Evolutionary conservation across 2,113 vertebrate genomes (phyloP).

Genomic region (western clawed frog (Xenopus tropicalis)): UCB_Xtro_10.0 CM004446.2:110039001-110039500

Average conservation of each 20-base stretch:
- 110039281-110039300: too few species aligned
- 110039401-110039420: too few species aligned
- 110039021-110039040: constrained; percentile 59
- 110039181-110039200: neutral
- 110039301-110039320: too few species aligned
- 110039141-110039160: constrained; percentile 13
- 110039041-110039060: constrained; percentile 53
- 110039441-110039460: too few species aligned
- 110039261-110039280: too few species aligned
- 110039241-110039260: neutral
- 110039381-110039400: too few species aligned
- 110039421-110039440: too few species aligned
- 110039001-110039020: constrained; percentile 47
- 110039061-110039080: constrained; percentile 55
- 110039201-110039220: neutral
- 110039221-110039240: constrained; percentile 3
- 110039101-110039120: constrained; percentile 48
- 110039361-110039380: too few species aligned
- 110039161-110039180: constrained; percentile 13
- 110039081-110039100: constrained; percentile 55
- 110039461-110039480: too few species aligned
- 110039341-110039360: too few species aligned
- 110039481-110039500: too few species aligned
- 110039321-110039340: too few species aligned
- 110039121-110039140: constrained; percentile 32